These are phyloP conservation scores for Zaprionus inermis DNA, from an alignment of 1,140 invertebrate genomes.

Conservation along the genomic window DNA sequence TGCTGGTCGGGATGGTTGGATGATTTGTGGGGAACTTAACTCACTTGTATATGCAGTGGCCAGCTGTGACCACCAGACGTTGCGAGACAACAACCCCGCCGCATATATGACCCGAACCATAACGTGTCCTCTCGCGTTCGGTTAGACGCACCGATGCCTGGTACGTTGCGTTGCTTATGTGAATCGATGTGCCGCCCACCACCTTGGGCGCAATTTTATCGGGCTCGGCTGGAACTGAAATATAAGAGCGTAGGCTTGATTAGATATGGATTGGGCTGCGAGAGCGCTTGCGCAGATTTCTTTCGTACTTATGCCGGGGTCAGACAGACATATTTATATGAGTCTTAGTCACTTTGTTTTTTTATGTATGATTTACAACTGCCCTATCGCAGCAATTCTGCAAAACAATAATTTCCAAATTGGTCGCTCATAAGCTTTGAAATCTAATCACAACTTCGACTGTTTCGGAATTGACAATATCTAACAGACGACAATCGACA, in stretches of 20 bases:
- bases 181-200: slow-evolving; percentile 49
- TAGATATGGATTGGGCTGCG: slow-evolving; percentile 8
- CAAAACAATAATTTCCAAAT: slow-evolving; percentile 28
- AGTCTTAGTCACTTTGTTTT: slow-evolving; percentile 11
- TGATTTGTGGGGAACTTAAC: not conserved
- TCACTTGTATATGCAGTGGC: slow-evolving; percentile 86
- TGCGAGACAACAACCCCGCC: slow-evolving; percentile 86
- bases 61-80: slow-evolving; percentile 87
- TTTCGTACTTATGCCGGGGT: not conserved
- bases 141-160: slow-evolving; percentile 67
- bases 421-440: slow-evolving; percentile 20
- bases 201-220: slow-evolving; percentile 48
- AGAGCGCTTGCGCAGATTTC: not conserved
- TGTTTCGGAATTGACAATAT: slow-evolving; percentile 19
- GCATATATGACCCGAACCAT: slow-evolving; percentile 85
- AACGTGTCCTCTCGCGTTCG: slow-evolving; percentile 36
- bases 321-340: not conserved
- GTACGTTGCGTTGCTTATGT: slow-evolving; percentile 47
- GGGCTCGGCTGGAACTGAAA: slow-evolving; percentile 7
- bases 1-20: too few species aligned
- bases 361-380: not conserved
- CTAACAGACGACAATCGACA: slow-evolving; percentile 12
- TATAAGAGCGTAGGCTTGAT: not conserved
- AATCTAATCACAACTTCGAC: slow-evolving; percentile 31
- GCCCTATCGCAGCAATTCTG: slow-evolving; percentile 15